Evolutionary conservation across 2,797 vertebrate species (phyloP), one percentile per base, ranked within the genome.

Genomic region (Phataginus tetradactyla): DNA sequence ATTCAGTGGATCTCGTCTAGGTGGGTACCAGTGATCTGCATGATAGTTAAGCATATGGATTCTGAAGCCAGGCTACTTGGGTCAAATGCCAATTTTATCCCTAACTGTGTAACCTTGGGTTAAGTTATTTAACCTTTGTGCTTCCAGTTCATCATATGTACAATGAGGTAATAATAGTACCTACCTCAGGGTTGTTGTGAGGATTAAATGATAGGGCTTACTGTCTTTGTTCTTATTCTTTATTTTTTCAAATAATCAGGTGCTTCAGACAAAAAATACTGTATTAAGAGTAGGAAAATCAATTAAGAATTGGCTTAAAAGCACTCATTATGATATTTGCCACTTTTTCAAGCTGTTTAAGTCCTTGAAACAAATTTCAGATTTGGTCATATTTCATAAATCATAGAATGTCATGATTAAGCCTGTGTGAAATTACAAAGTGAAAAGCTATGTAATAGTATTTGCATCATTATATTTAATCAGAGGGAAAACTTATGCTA

Each of bases 191-290:
- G n/a, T 87, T 80, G 11, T 95, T 91, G 45, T 96, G 37, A 94
- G 21, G 51, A 81, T 90, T 92, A 91, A 90, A 66, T 89, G 23
- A 72, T 45, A 72, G 15, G 81, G 32, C 34, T 95, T 89, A 72
- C 57, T 93, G 12, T 93, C 95, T 45, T 25, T 88, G 20, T 96
- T 80, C 51, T 86, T 85, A 74, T 39, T 78, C 20, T 45, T 79
- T 78, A 25, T 85, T 92, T 90, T 91, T 93, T 84, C 57, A 96
- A 85, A 59, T 93, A 90, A 79, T 27, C 34, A 87, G 13, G 51
- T 86, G 34, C 51, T 93, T 95, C 15, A 90, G 32, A 87, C 77
- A 42, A 74, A 97, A 96, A 89, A 49, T 88, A 25, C 39, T 90
- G 37, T 14, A 49, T 42, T 92, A 49, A 42, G 53, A 81, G 18